Conservation (phyloP, 1,140 invertebrate species). For the Ostrea denselamellosa region DNA sequence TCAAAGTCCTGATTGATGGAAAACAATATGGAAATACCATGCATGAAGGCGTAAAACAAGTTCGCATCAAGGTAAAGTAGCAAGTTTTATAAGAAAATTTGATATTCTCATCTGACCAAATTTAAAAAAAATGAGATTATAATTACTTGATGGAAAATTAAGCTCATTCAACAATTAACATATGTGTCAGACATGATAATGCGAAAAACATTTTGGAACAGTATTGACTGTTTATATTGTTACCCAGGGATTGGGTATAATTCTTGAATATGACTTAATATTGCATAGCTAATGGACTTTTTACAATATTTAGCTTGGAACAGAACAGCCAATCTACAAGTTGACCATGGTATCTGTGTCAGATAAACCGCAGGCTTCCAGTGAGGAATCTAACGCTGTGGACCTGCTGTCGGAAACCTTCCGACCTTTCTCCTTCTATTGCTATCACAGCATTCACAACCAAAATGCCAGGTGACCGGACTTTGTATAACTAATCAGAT, state of each 20-base stretch:
- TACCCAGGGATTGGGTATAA: too few relatives aligned
- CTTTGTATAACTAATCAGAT: too few relatives aligned
- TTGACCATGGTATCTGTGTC: slow-evolving; percentile 75
- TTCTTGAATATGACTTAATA: too few relatives aligned
- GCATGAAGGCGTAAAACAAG: slow-evolving; percentile 72
- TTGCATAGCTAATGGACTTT: too few relatives aligned
- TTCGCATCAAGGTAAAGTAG: slow-evolving; percentile 74
- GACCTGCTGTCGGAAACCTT: slow-evolving; percentile 77
- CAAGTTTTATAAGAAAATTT: not conserved
- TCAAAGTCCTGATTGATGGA: slow-evolving; percentile 77
- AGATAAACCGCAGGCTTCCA: slow-evolving; percentile 73
- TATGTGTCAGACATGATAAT: too few relatives aligned
- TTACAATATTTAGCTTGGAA: slow-evolving; percentile 66
- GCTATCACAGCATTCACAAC: slow-evolving; percentile 72
- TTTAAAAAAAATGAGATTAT: too few relatives aligned
- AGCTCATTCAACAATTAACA: too few relatives aligned
- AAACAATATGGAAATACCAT: slow-evolving; percentile 78
- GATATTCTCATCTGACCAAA: too few relatives aligned
- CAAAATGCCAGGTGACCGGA: slow-evolving; percentile 62
- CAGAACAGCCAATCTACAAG: slow-evolving; percentile 73
- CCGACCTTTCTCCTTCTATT: slow-evolving; percentile 77
- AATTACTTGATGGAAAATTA: too few relatives aligned
- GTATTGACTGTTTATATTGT: too few relatives aligned
- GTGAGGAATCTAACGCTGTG: slow-evolving; percentile 76
- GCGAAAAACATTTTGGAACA: too few relatives aligned